phyloP scores from a whole-genome alignment of 2,888 invertebrate species.

The Drosophila anceps region DNA sequence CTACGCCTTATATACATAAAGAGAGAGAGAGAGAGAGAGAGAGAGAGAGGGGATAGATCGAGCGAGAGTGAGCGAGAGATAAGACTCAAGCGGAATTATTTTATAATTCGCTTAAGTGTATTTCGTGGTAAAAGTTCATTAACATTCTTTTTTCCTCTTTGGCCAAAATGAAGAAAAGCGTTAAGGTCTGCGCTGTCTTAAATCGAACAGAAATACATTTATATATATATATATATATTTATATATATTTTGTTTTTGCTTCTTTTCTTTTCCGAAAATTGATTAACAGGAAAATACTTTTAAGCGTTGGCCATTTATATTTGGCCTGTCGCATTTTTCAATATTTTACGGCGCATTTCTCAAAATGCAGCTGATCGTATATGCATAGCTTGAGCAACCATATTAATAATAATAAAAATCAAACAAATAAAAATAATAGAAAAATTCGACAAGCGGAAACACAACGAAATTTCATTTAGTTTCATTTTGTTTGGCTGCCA shows the following conservation, averaged over 20 bases:
- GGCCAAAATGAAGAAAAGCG: constrained; percentile 24
- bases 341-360: constrained; percentile 63
- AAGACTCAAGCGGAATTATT: not conserved
- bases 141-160: constrained; percentile 52
- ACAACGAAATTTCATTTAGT: constrained; percentile 46
- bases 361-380: constrained; percentile 31
- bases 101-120: constrained; percentile 15
- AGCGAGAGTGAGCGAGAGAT: not conserved
- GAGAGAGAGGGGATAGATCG: constrained; percentile 17
- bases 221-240: constrained; percentile 11
- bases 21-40: not conserved
- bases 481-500: constrained; percentile 32
- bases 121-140: constrained; percentile 58
- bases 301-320: constrained; percentile 60
- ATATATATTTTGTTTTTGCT: not conserved
- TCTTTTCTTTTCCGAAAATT: constrained; percentile 39
- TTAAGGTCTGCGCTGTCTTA: constrained; percentile 41
- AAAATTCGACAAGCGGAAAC: constrained; percentile 51
- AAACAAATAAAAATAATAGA: constrained; percentile 6
- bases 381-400: too few relatives aligned
- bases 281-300: constrained; percentile 80
- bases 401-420: constrained; percentile 10
- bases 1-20: not conserved
- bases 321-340: constrained; percentile 73
- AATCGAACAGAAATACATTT: constrained; percentile 40